Evolutionary conservation across 2,888 invertebrate species (phyloP).

Genomic region (Nomada ruficornis): DNA sequence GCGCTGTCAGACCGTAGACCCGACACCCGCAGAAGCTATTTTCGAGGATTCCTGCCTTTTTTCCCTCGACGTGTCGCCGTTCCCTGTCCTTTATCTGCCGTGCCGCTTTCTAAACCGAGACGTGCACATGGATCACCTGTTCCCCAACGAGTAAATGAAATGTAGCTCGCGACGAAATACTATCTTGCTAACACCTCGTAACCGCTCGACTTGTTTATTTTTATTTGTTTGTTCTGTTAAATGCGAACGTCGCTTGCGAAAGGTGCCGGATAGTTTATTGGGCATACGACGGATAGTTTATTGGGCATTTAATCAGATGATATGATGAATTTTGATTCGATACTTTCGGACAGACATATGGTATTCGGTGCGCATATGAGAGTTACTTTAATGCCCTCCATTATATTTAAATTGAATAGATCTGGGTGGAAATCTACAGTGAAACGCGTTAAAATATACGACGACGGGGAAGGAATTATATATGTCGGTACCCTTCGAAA

Average conservation of each 20-base stretch:
- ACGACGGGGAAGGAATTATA: neutral
- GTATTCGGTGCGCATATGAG: no score
- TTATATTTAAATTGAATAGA: no score
- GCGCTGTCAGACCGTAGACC: constrained; percentile 40
- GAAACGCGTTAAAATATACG: neutral
- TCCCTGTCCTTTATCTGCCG: constrained; percentile 22
- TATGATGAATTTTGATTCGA: no score
- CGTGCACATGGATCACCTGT: constrained; percentile 8
- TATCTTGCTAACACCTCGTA: neutral
- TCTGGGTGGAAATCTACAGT: neutral
- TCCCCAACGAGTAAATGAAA: neutral
- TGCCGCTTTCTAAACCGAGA: constrained; percentile 3
- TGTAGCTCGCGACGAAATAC: neutral
- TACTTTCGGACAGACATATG: no score
- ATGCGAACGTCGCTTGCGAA: neutral
- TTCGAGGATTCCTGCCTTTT: constrained; percentile 51
- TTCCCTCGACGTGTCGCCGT: constrained; percentile 7
- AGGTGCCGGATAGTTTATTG: no score
- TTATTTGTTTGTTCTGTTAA: neutral
- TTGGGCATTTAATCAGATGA: no score
- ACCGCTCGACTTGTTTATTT: neutral
- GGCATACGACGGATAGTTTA: no score
- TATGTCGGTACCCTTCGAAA: neutral
- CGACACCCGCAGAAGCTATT: constrained; percentile 57
- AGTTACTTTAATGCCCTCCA: no score